Evolutionary conservation across 2,113 vertebrate species (phyloP).

Genomic region (Pelusios castaneus): DNA sequence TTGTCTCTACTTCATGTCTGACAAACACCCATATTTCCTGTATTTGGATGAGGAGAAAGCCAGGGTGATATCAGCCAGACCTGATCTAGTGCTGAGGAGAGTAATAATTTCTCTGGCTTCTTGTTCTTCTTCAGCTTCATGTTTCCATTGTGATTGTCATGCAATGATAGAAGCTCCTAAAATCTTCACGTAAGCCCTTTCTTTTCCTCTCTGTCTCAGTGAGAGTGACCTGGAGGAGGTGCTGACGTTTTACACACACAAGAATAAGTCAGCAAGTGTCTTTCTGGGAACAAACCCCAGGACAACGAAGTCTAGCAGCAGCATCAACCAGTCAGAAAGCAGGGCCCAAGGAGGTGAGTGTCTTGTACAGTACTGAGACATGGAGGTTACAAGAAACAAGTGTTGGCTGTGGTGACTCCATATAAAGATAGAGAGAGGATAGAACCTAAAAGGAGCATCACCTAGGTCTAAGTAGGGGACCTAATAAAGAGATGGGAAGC

Average conservation of each 20-base stretch:
- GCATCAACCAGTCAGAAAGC: slow-evolving; percentile 58
- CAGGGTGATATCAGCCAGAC: not conserved
- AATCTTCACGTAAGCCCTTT: not conserved
- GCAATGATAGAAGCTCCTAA: not conserved
- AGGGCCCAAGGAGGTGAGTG: slow-evolving; percentile 81
- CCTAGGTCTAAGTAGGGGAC: not conserved
- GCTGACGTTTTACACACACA: slow-evolving; percentile 94
- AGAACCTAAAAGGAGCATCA: not conserved
- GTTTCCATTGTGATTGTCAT: not conserved
- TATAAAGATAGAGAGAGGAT: not conserved
- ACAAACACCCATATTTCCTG: not conserved
- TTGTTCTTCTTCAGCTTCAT: not conserved
- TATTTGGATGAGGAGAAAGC: not conserved
- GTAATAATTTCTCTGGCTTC: not conserved
- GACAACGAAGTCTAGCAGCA: slow-evolving; percentile 69
- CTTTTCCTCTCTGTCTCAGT: slow-evolving; percentile 77
- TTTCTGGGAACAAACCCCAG: slow-evolving; percentile 86
- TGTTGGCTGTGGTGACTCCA: not conserved
- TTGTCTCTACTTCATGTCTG: not conserved
- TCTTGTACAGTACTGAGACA: slow-evolving; percentile 3
- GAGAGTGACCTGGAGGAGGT: slow-evolving; percentile 94
- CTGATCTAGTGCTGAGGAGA: not conserved
- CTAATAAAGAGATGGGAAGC: not conserved
- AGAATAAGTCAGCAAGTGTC: slow-evolving; percentile 90
- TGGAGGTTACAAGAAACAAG: not conserved